Evolutionary conservation across 1,140 invertebrate species (phyloP), one percentile per base, ranked within the genome.

Genomic region (Physella acuta): DNA sequence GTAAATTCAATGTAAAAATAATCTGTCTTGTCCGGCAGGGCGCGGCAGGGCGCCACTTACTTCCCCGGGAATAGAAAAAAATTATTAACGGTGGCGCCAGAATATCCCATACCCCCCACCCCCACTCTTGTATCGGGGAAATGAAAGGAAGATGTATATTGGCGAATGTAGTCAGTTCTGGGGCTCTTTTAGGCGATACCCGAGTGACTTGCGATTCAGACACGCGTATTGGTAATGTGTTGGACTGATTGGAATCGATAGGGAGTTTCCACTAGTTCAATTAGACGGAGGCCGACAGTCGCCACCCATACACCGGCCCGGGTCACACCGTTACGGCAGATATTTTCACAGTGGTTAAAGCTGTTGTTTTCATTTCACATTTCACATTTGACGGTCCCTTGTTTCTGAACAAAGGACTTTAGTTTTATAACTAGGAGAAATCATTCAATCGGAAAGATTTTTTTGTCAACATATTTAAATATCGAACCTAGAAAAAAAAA

Each of bases 71-170:
- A 44, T 24, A 28, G 16, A 62, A 49, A 49, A 62, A 62, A 24
- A 62, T 44, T 44, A 62, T 44, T 44, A 44, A 37, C 36, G 26
- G 30, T 44, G 60, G 60, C 60, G 60, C 60, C 60, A 62, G 36
- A 37, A 30, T 34, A 30, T 28, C 60, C n/a, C 1, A 17, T 5
- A 39, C 60, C 44, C 31, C n/a, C n/a, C n/a, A n/a, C n/a, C n/a
- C 2, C 60, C 28, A 33, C 60, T 5, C 30, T 52, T 52, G 39
- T 52, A 52, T 64, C 44, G n/a, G 44, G 39, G 2, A 49, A 64
- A 64, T 52, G 62, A 64, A 64, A 30, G 62, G 52, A 64, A 52
- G 62, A 64, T 64, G 60, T 62, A 62, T 62, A 44, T 31, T 65
- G 44, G 62, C 62, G 31, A 33, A 56, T 26, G 39, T 30, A 56